A percentile compares a stretch with the other conserved stretches of the same genome.
Evolutionary conservation across 2,888 invertebrate species (phyloP).

Genomic region (Philopedon plagiatum): DNA sequence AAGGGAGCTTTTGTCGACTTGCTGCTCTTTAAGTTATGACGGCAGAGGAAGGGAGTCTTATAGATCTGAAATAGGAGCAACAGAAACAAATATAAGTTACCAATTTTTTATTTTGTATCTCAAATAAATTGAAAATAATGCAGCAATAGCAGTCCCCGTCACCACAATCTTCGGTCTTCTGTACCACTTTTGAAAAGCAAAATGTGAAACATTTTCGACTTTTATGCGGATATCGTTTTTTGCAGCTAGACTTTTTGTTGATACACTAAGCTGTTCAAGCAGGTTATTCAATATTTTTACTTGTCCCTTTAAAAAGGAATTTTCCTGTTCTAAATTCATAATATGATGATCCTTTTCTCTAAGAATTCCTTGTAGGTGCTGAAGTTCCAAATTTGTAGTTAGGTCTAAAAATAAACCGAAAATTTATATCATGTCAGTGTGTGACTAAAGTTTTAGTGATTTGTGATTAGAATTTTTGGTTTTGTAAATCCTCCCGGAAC

Average conservation of each 20-base stretch:
- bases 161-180: conserved; percentile 34
- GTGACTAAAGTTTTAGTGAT: no score
- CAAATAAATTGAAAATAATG: conserved; percentile 41
- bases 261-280: conserved; percentile 32
- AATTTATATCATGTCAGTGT: background rate
- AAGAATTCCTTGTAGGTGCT: conserved; percentile 16
- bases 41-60: no score
- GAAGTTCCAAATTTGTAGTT: background rate
- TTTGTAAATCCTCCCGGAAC: no score
- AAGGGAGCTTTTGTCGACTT: no score
- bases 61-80: no score
- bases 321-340: conserved; percentile 31
- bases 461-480: no score
- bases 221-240: conserved; percentile 42
- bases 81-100: background rate
- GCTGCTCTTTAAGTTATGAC: no score
- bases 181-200: conserved; percentile 32
- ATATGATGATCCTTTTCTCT: conserved; percentile 24
- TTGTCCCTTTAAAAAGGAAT: conserved; percentile 35
- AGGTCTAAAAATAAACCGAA: conserved; percentile 24
- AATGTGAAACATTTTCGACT: conserved; percentile 37
- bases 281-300: conserved; percentile 17
- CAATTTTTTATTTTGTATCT: conserved; percentile 42
- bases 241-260: conserved; percentile 15
- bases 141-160: conserved; percentile 25